A percentile compares a stretch with the other conserved stretches of the same genome.
phyloP scores from a whole-genome alignment of 2,797 vertebrate genomes.

The Micromesistius poutassou region DNA sequence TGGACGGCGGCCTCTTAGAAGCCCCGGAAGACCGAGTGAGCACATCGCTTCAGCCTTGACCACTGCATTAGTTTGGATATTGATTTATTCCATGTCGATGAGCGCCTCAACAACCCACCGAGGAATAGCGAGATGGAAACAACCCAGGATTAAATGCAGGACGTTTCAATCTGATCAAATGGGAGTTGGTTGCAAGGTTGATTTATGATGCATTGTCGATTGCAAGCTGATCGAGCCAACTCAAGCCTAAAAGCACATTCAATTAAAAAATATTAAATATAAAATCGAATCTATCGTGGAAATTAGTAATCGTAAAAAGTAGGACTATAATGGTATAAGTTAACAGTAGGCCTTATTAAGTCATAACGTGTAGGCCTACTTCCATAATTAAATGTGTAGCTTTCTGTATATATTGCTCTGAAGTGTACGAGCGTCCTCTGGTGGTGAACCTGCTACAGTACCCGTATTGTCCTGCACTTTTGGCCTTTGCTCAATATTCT shows the following conservation, averaged over 20 bases:
- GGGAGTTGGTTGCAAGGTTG: background rate
- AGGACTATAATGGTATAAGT: background rate
- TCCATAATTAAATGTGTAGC: background rate
- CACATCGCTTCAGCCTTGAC: conserved; percentile 11
- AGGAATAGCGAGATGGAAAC: background rate
- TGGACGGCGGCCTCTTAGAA: conserved; percentile 28
- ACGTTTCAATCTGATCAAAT: background rate
- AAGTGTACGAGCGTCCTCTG: conserved; percentile 54
- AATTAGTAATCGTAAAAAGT: background rate
- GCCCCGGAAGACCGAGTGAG: conserved; percentile 43
- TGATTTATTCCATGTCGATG: background rate
- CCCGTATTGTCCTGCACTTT: background rate
- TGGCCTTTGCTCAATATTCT: background rate
- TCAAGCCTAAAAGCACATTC: background rate
- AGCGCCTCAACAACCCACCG: background rate
- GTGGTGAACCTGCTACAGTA: conserved; percentile 45
- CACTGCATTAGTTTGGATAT: conserved; percentile 22
- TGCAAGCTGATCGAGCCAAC: background rate
- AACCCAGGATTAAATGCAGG: background rate
- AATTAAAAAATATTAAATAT: background rate
- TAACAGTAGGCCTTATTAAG: background rate
- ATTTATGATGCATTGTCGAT: background rate
- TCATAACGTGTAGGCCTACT: background rate
- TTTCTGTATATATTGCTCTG: background rate
- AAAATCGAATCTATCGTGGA: background rate